Evolutionary conservation across 2,797 vertebrate genomes (phyloP), one percentile per base, ranked within the genome.

Genomic region (Heterohyrax brucei): DNA sequence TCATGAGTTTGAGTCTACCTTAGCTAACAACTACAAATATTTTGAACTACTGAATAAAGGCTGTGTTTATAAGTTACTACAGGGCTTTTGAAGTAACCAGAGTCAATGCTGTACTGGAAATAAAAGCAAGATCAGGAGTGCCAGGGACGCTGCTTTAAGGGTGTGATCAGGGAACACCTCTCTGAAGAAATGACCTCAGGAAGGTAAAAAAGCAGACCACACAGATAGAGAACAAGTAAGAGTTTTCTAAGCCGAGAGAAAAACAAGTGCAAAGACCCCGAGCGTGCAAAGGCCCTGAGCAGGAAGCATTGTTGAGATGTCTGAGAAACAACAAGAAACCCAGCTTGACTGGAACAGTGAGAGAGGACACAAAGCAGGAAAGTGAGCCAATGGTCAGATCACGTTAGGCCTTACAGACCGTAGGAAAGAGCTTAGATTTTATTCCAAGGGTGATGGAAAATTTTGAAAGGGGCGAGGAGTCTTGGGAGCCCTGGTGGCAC

Each of bases 341-440:
- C 30, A 68, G 46, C 44, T 30, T 62, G 62, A 44, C 59, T 28
- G 19, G 78, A 77, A 30, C 39, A 66, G 46, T 33, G 66, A 80
- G 75, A n/a, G 3, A 62, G 10, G 22, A 33, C 2, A 1, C 26
- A 33, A 28, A 48, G 28, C 72, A 33, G n/a, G n/a, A 89, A 92
- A 56, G 53, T 0, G 12, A 79, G 13, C 80, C 64, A 3, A 22
- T n/a, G 33, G 56, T 30, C 39, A 56, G 50, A 24, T 26, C 13
- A 2, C 3, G 46, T 1, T 12, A 6, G n/a, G 7, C 13, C 28
- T 48, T n/a, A 30, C 21, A 3, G 18, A 1, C 16, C 46, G 26
- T 1, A 4, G 22, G 16, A 24, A 39, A 18, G 46, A 18, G 30
- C 28, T 12, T 50, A 30, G 56, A 14, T 59, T 56, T 26, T 73